Evolutionary conservation across 2,888 invertebrate species (phyloP), one percentile per base, ranked within the genome.

Genomic region (Hofmannophila pseudospretella): DNA sequence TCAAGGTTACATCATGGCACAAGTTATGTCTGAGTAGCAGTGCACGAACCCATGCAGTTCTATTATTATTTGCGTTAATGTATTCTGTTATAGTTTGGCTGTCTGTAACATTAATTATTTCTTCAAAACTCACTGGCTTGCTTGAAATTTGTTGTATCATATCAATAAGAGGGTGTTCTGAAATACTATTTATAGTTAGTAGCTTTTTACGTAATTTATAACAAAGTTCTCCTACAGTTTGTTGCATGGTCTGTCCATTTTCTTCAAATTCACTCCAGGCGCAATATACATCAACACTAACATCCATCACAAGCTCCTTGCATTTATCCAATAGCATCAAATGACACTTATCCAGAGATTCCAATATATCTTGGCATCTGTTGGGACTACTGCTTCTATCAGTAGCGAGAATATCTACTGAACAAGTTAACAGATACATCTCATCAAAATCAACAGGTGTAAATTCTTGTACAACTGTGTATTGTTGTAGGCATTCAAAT

Each of bases 251-350:
- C 55, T 62, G 66, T 1, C 65, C 69, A 44, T 67, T 53, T 9
- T 73, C 68, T 44, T 75, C 73, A 67, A 70, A 73, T 46, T 86
- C 86, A 60, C 76, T 78, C 86, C 86, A 86, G 7, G 78, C 67
- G 58, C 86, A 86, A 53, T 75, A 86, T 42, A 79, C 70, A 38
- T 84, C 78, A 11, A 85, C 69, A 61, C 68, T 85, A 0, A 85
- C 58, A 44, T 64, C 72, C 79, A 84, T 84, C 7, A 79, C 65
- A 16, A 81, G 52, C 23, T 58, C 59, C 48, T 76, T 67, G 41
- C 67, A 75, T 41, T 55, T 58, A 44, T 84, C 78, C 34, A 85
- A 39, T 45, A 85, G 42, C 1, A 51, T 44, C 7, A 42, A 43
- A 45, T 79, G 67, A 45, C 69, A 68, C 29, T 68, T 71, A 19